Conservation (phyloP, 2,113 vertebrate species). For the Sisor rabdophorus region DNA sequence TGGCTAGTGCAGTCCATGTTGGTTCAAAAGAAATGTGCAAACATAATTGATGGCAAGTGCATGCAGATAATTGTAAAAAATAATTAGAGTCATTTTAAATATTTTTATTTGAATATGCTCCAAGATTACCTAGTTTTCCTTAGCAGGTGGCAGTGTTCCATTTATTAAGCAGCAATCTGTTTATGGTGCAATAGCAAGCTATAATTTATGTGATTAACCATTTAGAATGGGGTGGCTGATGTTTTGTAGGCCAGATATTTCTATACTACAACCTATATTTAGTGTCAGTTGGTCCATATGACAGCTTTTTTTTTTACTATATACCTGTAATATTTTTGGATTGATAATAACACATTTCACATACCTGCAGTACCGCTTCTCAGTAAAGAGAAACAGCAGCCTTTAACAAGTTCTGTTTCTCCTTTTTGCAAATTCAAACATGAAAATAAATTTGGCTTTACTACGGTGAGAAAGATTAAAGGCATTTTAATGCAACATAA, state of each 20-base stretch:
- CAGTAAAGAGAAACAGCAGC: not conserved
- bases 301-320: not conserved
- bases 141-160: not conserved
- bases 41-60: constrained; percentile 13
- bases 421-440: not conserved
- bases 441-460: not conserved
- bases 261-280: not conserved
- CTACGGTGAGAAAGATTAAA: not conserved
- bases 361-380: not conserved
- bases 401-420: not conserved
- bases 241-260: not conserved
- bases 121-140: not conserved
- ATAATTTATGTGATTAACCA: constrained; percentile 5
- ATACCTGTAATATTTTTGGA: not conserved
- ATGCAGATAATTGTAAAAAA: not conserved
- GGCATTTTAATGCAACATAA: too few relatives aligned
- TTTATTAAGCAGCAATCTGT: constrained; percentile 16
- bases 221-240: not conserved
- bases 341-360: constrained; percentile 7
- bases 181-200: constrained; percentile 3
- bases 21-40: constrained; percentile 8
- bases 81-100: constrained; percentile 13
- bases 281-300: not conserved
- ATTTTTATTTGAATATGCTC: not conserved
- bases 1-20: constrained; percentile 5